phyloP scores from a whole-genome alignment of 2,888 invertebrate species.

The Napeogenes sylphis region DNA sequence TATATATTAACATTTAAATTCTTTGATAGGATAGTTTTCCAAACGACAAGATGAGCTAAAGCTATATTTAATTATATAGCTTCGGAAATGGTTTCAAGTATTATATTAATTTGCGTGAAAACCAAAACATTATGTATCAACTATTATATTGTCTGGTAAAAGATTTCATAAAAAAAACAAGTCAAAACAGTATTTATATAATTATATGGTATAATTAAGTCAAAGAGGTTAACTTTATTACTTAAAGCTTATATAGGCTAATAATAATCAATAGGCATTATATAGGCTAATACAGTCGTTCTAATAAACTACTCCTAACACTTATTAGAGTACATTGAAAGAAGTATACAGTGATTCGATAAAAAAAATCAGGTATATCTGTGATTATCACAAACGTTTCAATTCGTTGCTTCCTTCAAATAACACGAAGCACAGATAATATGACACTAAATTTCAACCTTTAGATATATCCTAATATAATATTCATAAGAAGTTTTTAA shows the following conservation, averaged over 20 bases:
- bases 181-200: slow-evolving; percentile 7
- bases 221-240: slow-evolving; percentile 19
- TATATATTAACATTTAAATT: slow-evolving; percentile 18
- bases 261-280: slow-evolving; percentile 24
- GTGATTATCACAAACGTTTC: slow-evolving; percentile 39
- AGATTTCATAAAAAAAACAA: slow-evolving; percentile 11
- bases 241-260: slow-evolving; percentile 33
- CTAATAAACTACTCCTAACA: slow-evolving; percentile 28
- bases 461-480: slow-evolving; percentile 14
- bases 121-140: background rate
- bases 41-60: background rate
- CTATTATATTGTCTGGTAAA: slow-evolving; percentile 6
- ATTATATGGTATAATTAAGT: slow-evolving; percentile 5
- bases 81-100: background rate
- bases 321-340: slow-evolving; percentile 19
- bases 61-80: no score
- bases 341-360: slow-evolving; percentile 4
- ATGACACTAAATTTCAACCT: slow-evolving; percentile 18
- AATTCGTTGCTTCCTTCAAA: slow-evolving; percentile 38
- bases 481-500: slow-evolving; percentile 38
- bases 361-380: slow-evolving; percentile 25
- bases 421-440: slow-evolving; percentile 29
- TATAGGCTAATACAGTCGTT: slow-evolving; percentile 28
- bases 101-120: background rate
- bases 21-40: slow-evolving; percentile 18